Evolutionary conservation across 2,888 invertebrate species (phyloP).

Genomic region (Crioceris asparagi): DNA sequence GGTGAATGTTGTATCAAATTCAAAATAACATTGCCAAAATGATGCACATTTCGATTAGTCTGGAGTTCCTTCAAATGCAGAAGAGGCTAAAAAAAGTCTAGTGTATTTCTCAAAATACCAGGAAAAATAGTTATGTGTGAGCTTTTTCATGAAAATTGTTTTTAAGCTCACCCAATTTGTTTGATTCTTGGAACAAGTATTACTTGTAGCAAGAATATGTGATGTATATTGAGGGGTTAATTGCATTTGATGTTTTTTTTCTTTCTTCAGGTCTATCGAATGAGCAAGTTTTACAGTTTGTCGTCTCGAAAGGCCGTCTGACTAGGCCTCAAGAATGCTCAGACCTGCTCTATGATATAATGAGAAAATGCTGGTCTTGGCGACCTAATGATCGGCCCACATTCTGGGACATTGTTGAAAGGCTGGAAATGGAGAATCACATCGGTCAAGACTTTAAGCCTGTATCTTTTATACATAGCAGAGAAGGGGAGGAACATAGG

Average conservation of each 20-base stretch:
- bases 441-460: constrained; percentile 46
- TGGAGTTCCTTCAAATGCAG: too few species aligned
- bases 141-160: too few species aligned
- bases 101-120: too few species aligned
- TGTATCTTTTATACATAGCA: constrained; percentile 54
- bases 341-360: constrained; percentile 51
- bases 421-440: constrained; percentile 43
- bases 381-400: constrained; percentile 51
- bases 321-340: constrained; percentile 55
- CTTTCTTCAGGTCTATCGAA: constrained; percentile 40
- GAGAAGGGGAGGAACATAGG: constrained; percentile 44
- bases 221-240: too few species aligned
- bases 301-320: constrained; percentile 47
- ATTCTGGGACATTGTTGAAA: constrained; percentile 50
- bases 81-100: too few species aligned
- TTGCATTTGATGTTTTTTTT: neutral
- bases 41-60: too few species aligned
- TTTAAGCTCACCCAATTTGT: too few species aligned
- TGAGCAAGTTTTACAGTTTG: constrained; percentile 49
- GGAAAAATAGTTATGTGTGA: too few species aligned
- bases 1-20: too few species aligned
- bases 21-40: too few species aligned
- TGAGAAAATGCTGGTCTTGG: constrained; percentile 59
- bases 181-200: too few species aligned
- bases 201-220: too few species aligned